These are phyloP conservation scores for Microchirus variegatus DNA, from an alignment of 2,797 vertebrate genomes.

Conservation along the genomic window DNA sequence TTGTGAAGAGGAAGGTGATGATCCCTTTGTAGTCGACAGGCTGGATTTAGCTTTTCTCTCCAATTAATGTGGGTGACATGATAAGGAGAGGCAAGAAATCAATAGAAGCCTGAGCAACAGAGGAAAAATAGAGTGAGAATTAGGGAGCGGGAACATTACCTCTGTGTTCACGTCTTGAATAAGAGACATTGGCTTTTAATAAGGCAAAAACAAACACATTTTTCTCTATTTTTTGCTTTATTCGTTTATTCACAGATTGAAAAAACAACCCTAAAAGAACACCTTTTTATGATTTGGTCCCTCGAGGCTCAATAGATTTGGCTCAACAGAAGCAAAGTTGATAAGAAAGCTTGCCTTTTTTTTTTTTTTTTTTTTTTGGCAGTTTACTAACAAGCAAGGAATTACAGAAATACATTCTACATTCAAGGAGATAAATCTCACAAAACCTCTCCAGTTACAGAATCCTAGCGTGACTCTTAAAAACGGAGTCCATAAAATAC, in stretches of 20 bases:
- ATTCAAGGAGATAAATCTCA: conserved; percentile 69
- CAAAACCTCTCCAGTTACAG: conserved; percentile 69
- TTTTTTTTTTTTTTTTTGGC: conserved; percentile 37
- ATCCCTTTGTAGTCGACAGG: conserved; percentile 42
- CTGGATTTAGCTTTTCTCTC: conserved; percentile 38
- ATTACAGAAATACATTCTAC: conserved; percentile 77
- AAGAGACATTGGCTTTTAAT: conserved; percentile 36
- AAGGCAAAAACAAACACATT: conserved; percentile 17
- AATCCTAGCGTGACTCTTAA: conserved; percentile 64
- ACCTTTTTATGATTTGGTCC: conserved; percentile 79
- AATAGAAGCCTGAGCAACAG: conserved; percentile 33
- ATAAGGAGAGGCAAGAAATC: conserved; percentile 55
- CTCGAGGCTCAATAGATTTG: conserved; percentile 73
- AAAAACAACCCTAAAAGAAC: conserved; percentile 79
- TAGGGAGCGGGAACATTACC: conserved; percentile 27
- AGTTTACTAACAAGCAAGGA: conserved; percentile 76
- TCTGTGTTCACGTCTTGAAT: conserved; percentile 40
- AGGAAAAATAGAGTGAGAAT: conserved; percentile 45
- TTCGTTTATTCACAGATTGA: conserved; percentile 84
- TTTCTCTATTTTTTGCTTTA: conserved; percentile 57
- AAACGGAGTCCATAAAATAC: conserved; percentile 72
- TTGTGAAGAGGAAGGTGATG: conserved; percentile 8
- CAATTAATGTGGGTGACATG: conserved; percentile 50
- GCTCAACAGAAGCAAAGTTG: conserved; percentile 70
- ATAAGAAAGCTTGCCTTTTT: conserved; percentile 68